Base-by-base conservation (phyloP, 2,888 invertebrate species). In the Melitaea athalia region DNA sequence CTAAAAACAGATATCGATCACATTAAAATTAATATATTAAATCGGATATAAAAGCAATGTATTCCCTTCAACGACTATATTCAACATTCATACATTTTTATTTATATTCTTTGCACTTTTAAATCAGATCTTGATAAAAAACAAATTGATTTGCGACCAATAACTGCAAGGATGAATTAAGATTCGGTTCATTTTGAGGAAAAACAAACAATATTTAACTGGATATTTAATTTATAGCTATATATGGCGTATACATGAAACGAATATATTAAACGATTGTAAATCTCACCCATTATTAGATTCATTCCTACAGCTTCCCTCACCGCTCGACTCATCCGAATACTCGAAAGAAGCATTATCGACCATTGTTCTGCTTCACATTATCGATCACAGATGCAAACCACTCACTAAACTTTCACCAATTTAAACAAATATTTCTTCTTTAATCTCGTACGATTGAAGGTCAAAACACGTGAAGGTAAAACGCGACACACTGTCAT, bases 341-440 rank as follows among this genome's bases (percentile, higher is more conserved):
- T 85, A 87, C 73, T 92, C 91, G 68, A 89, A 91, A 6, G 89
- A 90, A 2, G 85, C 91, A 81, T 92, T 92, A 79, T 92, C 91
- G 76, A 91, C 89, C 91, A 92, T 91, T 78, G 73, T 87, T 73
- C 68, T 59, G 64, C 69, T 68, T 72, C 72, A 71, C 71, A 77
- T 75, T 67, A 75, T 70, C 71, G 75, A 76, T 53, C 53, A 78
- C 76, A 75, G 66, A 64, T 71, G 70, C 72, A 59, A 72, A 75
- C 74, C 78, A 78, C 74, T 64, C 69, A 73, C 74, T 57, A 66
- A 60, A 66, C 52, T 64, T 64, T 72, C 62, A 66, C 61, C 52
- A 47, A 14, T 53, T 45, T 61, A 10, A 63, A 53, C 64, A 71
- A 59, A 52, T 64, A 63, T 69, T 55, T 59, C 55, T 67, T 14